A percentile compares a stretch with the other conserved stretches of the same genome.
Evolutionary conservation across 35 echinoderm and acorn worm species (phyloP).

Genomic region (Heliocidaris erythrogramma): DNA sequence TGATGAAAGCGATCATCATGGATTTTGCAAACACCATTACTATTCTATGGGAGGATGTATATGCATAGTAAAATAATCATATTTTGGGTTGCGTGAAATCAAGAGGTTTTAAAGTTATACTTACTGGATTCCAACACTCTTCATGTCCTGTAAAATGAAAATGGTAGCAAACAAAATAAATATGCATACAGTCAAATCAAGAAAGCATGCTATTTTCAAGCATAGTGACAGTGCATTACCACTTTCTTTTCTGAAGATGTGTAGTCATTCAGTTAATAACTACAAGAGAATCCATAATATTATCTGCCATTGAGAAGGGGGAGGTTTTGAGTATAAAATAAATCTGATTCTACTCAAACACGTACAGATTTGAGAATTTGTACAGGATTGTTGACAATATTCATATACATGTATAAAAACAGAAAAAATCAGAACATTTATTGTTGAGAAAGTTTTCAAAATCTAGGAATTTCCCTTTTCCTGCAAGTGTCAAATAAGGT

Average conservation of each 20-base stretch:
- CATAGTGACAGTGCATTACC: too few relatives aligned
- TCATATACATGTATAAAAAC: too few relatives aligned
- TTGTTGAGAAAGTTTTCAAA: background rate
- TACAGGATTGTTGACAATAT: too few relatives aligned
- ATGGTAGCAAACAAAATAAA: slow-evolving; percentile 17
- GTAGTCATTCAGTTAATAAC: background rate
- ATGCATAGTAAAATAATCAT: too few relatives aligned
- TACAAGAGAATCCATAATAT: background rate
- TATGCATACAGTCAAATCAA: background rate
- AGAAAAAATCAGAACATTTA: background rate
- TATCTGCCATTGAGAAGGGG: background rate
- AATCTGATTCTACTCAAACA: background rate
- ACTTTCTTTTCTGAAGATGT: background rate
- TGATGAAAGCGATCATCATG: background rate
- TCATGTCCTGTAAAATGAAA: slow-evolving; percentile 83
- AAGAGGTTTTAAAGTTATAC: slow-evolving; percentile 26
- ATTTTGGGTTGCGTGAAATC: background rate
- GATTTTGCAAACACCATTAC: too few relatives aligned
- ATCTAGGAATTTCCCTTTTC: background rate
- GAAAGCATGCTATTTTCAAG: background rate
- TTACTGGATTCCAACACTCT: slow-evolving; percentile 96
- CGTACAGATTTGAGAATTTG: too few relatives aligned
- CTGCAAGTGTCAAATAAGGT: background rate
- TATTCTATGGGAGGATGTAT: too few relatives aligned
- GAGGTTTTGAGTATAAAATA: background rate